Percentiles rank a stretch among this genome's conserved stretches.
phyloP scores from a whole-genome alignment of 1,140 invertebrate species.

The Drosophila equinoxialis region DNA sequence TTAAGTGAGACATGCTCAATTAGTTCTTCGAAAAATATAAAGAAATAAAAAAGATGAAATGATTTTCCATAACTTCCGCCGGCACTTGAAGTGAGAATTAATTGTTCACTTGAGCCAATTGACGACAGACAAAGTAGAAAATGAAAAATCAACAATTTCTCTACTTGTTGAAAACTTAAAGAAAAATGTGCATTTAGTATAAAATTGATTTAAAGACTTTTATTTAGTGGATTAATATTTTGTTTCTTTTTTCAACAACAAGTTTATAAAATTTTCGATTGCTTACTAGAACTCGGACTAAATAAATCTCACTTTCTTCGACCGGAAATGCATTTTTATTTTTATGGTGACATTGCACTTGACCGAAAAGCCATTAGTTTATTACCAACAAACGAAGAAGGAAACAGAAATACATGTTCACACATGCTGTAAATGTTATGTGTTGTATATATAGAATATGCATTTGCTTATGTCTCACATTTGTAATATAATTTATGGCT shows the following conservation, averaged over 20 bases:
- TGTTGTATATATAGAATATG: constrained; percentile 6
- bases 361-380: constrained; percentile 34
- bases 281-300: neutral
- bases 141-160: neutral
- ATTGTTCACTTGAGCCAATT: constrained; percentile 64
- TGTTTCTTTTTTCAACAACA: too few species aligned
- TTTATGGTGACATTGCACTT: constrained; percentile 20
- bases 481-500: constrained; percentile 41
- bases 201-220: too few species aligned
- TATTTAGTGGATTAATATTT: too few species aligned
- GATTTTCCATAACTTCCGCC: constrained; percentile 56
- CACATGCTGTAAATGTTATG: neutral
- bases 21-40: constrained; percentile 58
- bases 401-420: neutral
- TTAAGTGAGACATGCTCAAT: constrained; percentile 61
- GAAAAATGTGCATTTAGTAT: too few species aligned
- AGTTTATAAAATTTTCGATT: neutral
- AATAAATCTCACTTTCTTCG: neutral
- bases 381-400: constrained; percentile 9
- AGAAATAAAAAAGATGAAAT: constrained; percentile 37
- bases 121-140: neutral
- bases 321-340: constrained; percentile 9
- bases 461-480: constrained; percentile 9
- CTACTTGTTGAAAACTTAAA: too few species aligned
- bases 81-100: constrained; percentile 47